Evolutionary conservation across 2,888 invertebrate genomes (phyloP), one percentile per base, ranked within the genome.

Genomic region (Cyrtodaria siliqua): DNA sequence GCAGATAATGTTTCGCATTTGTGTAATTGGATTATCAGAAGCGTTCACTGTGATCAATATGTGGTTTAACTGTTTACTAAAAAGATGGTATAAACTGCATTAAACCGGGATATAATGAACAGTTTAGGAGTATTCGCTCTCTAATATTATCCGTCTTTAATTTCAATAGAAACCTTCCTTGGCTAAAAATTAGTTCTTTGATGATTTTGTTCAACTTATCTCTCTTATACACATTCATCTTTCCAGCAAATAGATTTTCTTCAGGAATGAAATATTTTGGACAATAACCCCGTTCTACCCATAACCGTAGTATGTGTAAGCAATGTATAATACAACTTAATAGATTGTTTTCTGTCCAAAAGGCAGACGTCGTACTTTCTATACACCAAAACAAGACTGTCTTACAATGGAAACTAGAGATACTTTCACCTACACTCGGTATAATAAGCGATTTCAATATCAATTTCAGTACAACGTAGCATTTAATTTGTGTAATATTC

Each of bases 341-440:
- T 26, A 55, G 20, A 9, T 29, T 52, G 8, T 61, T 27, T 16
- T 53, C 61, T 44, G 27, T 40, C 68, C 68, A 68, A 2, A 47
- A n/a, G 23, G 47, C 42, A n/a, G 16, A 4, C 14, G 14, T 2
- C 42, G 55, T 33, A n/a, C 18, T 55, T 24, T 52, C 60, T 27
- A 44, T 68, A 47, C 60, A 60, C 14, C 52, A 33, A 33, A 68
- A 61, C 14, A 44, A 29, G 4, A 12, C 42, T 0, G 55, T 68
- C 57, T 67, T 67, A 57, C 66, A 67, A 27, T 49, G 27, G 26
- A 59, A 67, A 42, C 67, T 67, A 24, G 69, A 69, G 27, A 69
- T 47, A 4, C 16, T 26, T 14, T 69, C 47, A 8, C 29, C 18
- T 44, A 55, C 33, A 16, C 23, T 3, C 6, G 55, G 55, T 3